These are phyloP conservation scores for Lobophora halterata DNA, from an alignment of 2,888 invertebrate genomes.

Conservation along the genomic window DNA sequence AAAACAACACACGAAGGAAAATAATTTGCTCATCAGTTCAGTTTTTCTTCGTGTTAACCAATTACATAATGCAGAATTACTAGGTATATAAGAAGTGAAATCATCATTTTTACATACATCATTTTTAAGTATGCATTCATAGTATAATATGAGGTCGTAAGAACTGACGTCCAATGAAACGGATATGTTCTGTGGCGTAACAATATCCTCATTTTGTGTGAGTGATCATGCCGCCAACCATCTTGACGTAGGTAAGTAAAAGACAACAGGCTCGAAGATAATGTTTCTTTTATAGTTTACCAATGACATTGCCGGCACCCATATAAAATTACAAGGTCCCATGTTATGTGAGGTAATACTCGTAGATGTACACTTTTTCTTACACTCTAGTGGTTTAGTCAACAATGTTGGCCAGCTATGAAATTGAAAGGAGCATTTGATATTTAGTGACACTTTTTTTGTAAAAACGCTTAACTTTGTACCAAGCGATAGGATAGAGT, in stretches of 20 bases:
- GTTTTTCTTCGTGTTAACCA: too few relatives aligned
- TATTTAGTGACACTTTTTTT: conserved; percentile 64
- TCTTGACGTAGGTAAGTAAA: conserved; percentile 46
- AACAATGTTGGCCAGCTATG: conserved; percentile 59
- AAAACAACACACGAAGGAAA: too few relatives aligned
- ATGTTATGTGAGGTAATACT: conserved; percentile 67
- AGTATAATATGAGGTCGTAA: conserved; percentile 5
- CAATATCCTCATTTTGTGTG: conserved; percentile 49
- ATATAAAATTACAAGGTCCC: conserved; percentile 67
- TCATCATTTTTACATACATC: too few relatives aligned
- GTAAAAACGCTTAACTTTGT: conserved; percentile 45
- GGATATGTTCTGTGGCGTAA: conserved; percentile 40
- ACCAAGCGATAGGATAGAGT: conserved; percentile 36
- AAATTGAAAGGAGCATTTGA: conserved; percentile 58
- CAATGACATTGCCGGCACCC: conserved; percentile 67
- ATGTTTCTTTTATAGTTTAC: conserved; percentile 62
- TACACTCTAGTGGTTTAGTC: conserved; percentile 56
- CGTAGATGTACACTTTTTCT: conserved; percentile 62
- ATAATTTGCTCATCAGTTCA: too few relatives aligned
- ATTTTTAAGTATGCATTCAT: too few relatives aligned
- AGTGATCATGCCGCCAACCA: conserved; percentile 49
- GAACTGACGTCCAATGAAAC: conserved; percentile 16
- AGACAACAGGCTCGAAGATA: conserved; percentile 46
- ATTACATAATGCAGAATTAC: too few relatives aligned
- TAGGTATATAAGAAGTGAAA: too few relatives aligned